phyloP scores from a whole-genome alignment of 1,140 invertebrate species.

The Papilio polytes region DNA sequence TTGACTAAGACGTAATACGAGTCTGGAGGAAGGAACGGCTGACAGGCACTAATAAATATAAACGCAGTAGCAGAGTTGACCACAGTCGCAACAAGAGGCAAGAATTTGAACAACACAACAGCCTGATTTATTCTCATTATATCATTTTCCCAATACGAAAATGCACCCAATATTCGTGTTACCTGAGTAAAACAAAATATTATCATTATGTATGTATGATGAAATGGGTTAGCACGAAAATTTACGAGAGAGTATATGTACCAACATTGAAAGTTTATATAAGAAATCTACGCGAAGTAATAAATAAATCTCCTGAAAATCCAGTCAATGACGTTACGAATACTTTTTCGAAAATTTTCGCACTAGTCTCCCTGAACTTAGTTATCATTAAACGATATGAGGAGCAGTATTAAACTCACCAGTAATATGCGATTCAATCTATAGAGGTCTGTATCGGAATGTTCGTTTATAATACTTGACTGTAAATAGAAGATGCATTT shows the following conservation, averaged over 20 bases:
- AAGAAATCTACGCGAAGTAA: no score
- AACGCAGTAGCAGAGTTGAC: slow-evolving; percentile 67
- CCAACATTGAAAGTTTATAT: no score
- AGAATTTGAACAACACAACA: slow-evolving; percentile 67
- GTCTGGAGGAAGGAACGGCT: slow-evolving; percentile 46
- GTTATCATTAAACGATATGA: no score
- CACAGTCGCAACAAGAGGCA: slow-evolving; percentile 65
- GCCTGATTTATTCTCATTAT: slow-evolving; percentile 71
- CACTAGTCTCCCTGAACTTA: no score
- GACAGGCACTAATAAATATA: slow-evolving; percentile 63
- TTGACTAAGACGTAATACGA: slow-evolving; percentile 56
- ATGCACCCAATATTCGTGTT: slow-evolving; percentile 67
- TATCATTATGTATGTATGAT: neutral
- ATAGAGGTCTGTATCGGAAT: slow-evolving; percentile 64
- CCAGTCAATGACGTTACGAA: no score
- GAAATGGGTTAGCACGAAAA: no score
- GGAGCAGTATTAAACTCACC: slow-evolving; percentile 50
- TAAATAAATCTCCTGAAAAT: no score
- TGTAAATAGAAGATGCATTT: slow-evolving; percentile 52
- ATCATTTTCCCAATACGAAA: slow-evolving; percentile 70
- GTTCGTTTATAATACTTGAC: slow-evolving; percentile 68
- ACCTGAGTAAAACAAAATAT: slow-evolving; percentile 54
- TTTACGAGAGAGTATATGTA: no score
- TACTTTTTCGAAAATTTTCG: no score
- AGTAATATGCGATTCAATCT: slow-evolving; percentile 69